Percentiles rank a stretch among this genome's conserved stretches.
Evolutionary conservation across 2,113 vertebrate species (phyloP).

Genomic region (Podarcis muralis): DNA sequence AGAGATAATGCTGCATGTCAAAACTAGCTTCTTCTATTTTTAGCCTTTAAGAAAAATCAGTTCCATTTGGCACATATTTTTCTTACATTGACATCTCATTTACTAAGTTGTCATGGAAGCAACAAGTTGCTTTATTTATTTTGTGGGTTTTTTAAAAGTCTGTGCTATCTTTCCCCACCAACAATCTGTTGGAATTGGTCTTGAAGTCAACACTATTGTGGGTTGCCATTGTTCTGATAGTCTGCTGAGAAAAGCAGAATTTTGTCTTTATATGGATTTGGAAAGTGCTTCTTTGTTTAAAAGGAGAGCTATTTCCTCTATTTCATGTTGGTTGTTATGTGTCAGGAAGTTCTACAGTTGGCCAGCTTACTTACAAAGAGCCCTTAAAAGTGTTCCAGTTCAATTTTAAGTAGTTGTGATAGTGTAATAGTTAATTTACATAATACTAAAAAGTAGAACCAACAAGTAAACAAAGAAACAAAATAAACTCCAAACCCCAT

Average conservation of each 20-base stretch:
- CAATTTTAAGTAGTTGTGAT: not conserved
- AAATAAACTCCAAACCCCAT: no score
- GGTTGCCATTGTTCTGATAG: not conserved
- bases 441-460: not conserved
- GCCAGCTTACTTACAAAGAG: not conserved
- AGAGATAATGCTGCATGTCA: not conserved
- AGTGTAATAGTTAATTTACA: not conserved
- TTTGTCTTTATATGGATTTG: not conserved
- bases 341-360: not conserved
- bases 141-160: not conserved
- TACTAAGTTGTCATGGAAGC: constrained; percentile 5
- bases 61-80: not conserved
- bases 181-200: not conserved
- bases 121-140: constrained; percentile 12
- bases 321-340: not conserved
- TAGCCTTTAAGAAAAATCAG: not conserved
- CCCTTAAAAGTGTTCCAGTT: not conserved
- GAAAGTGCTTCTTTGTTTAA: not conserved
- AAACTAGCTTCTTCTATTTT: not conserved
- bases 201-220: not conserved
- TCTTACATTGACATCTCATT: constrained; percentile 1
- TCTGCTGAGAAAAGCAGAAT: not conserved
- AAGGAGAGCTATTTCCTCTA: not conserved
- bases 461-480: no score
- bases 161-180: not conserved